Conservation (phyloP, 64 coral and sea anemone genomes). For the Platygyra sinensis region DNA sequence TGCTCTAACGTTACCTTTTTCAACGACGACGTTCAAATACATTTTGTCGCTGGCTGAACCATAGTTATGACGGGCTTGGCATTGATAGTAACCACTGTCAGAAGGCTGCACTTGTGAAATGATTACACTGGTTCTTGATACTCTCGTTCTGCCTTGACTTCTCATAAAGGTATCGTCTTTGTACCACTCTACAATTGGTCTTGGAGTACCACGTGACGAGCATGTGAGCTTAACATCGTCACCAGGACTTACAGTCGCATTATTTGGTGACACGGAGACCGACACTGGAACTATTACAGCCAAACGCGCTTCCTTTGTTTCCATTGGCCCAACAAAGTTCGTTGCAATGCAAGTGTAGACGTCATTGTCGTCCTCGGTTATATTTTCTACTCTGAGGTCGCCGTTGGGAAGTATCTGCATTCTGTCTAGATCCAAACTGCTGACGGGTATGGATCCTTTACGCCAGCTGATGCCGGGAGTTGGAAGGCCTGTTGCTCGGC, state of each 20-base stretch:
- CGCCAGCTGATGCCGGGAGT: slow-evolving; percentile 65
- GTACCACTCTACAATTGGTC: slow-evolving; percentile 74
- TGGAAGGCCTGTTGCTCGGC: slow-evolving; percentile 66
- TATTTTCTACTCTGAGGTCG: slow-evolving; percentile 48
- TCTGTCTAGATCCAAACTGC: slow-evolving; percentile 27
- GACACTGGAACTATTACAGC: slow-evolving; percentile 55
- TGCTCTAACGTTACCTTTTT: slow-evolving; percentile 44
- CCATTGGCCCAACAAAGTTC: slow-evolving; percentile 55
- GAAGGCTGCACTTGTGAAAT: slow-evolving; percentile 17
- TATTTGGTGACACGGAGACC: slow-evolving; percentile 37
- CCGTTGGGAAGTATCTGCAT: slow-evolving; percentile 59
- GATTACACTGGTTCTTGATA: slow-evolving; percentile 33
- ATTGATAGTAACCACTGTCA: slow-evolving; percentile 65
- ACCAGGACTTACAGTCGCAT: slow-evolving; percentile 10
- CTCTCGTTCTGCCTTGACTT: neutral
- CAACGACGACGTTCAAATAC: slow-evolving; percentile 45
- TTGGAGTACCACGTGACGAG: slow-evolving; percentile 48
- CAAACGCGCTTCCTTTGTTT: slow-evolving; percentile 27
- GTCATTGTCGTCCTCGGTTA: slow-evolving; percentile 41
- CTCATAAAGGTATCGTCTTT: slow-evolving; percentile 39
- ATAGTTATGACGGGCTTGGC: slow-evolving; percentile 53
- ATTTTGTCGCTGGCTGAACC: slow-evolving; percentile 7
- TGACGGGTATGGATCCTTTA: slow-evolving; percentile 49
- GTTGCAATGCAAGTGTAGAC: slow-evolving; percentile 67
- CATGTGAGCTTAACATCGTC: slow-evolving; percentile 44